Conservation (phyloP, 2,797 vertebrate genomes). For the Sebastes trivittatus region DNA sequence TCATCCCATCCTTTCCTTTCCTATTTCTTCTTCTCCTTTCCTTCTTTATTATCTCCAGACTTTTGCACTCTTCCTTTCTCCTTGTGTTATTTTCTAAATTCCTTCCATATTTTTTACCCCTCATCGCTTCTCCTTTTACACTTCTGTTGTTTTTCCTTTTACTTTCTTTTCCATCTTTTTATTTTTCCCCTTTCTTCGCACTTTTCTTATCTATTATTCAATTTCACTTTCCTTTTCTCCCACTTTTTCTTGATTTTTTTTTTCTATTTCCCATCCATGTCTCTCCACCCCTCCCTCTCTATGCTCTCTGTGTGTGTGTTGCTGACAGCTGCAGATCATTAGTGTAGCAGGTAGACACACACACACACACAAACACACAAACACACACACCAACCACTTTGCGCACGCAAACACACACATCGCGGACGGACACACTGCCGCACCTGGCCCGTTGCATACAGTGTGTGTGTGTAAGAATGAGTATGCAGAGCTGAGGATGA, state of each 20-base stretch:
- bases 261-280: neutral
- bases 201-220: neutral
- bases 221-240: neutral
- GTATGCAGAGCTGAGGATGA: constrained; percentile 42
- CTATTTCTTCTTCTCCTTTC: neutral
- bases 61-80: neutral
- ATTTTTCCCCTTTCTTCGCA: neutral
- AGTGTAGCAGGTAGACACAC: constrained; percentile 70
- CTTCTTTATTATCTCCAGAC: neutral
- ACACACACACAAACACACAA: constrained; percentile 27
- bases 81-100: neutral
- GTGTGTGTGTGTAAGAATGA: neutral
- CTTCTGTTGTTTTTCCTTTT: neutral
- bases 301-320: constrained; percentile 4
- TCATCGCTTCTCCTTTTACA: neutral
- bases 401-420: constrained; percentile 30
- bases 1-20: neutral
- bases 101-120: neutral
- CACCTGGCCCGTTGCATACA: constrained; percentile 57
- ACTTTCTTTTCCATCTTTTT: neutral
- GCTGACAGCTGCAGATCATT: constrained; percentile 81
- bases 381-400: constrained; percentile 27
- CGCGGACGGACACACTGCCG: constrained; percentile 31
- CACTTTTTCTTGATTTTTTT: neutral
- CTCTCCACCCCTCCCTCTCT: neutral